phyloP scores from a whole-genome alignment of 2,888 invertebrate species.

The Pardosa pseudoannulata region DNA sequence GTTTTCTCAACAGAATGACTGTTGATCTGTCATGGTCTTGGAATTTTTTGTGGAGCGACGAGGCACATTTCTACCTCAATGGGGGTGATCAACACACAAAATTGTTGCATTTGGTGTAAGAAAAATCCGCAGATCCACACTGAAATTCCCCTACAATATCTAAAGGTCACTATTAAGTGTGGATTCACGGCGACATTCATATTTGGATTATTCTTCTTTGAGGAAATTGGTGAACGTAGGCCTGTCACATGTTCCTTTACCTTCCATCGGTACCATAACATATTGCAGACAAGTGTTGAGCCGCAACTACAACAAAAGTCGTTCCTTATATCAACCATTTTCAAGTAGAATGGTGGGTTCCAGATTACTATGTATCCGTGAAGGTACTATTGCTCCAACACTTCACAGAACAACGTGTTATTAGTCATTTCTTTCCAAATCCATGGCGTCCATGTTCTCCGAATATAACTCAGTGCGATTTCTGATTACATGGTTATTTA shows the following conservation, averaged over 20 bases:
- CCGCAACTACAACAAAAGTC: constrained; percentile 20
- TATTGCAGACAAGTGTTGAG: constrained; percentile 4
- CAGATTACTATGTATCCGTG: background rate
- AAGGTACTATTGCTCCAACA: no score
- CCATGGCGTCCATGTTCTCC: constrained; percentile 4
- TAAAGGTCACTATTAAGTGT: constrained; percentile 6
- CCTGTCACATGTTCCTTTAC: constrained; percentile 18
- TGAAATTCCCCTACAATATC: constrained; percentile 9
- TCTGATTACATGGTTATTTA: constrained; percentile 1
- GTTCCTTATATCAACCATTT: constrained; percentile 12
- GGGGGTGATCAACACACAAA: constrained; percentile 3
- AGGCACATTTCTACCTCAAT: constrained; percentile 4
- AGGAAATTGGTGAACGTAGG: background rate
- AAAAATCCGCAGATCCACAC: background rate
- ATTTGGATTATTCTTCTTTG: constrained; percentile 5
- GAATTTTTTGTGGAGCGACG: constrained; percentile 14
- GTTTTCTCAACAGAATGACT: constrained; percentile 19
- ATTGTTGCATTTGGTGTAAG: constrained; percentile 1
- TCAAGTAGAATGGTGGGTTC: background rate
- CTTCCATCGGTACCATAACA: constrained; percentile 15
- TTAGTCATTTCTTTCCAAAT: background rate
- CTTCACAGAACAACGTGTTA: no score
- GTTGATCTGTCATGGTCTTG: constrained; percentile 15
- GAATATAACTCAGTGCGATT: background rate
- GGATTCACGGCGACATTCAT: constrained; percentile 21